A percentile compares a stretch with the other conserved stretches of the same genome.
Evolutionary conservation across 2,888 invertebrate genomes (phyloP).

Genomic region (Melolontha melolontha): DNA sequence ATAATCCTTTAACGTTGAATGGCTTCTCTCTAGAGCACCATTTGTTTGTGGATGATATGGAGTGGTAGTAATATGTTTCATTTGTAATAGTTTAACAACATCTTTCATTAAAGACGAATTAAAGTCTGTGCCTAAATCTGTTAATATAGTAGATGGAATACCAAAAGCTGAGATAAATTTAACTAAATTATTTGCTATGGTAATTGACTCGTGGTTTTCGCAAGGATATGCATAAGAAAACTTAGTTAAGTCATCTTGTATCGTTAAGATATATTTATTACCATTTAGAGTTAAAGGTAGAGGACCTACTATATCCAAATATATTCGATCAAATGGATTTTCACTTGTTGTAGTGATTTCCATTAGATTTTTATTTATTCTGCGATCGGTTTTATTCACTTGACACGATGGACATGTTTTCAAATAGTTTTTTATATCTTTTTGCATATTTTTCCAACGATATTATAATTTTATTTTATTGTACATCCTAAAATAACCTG

Average conservation of each 20-base stretch:
- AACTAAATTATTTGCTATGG: slow-evolving; percentile 48
- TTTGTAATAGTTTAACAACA: slow-evolving; percentile 52
- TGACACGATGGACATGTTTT: no score
- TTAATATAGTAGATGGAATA: slow-evolving; percentile 53
- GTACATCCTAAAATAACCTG: slow-evolving; percentile 35
- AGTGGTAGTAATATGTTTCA: slow-evolving; percentile 52
- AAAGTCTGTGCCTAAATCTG: slow-evolving; percentile 55
- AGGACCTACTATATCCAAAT: slow-evolving; percentile 55
- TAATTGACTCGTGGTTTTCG: slow-evolving; percentile 48
- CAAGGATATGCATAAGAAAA: slow-evolving; percentile 43
- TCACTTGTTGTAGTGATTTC: slow-evolving; percentile 56
- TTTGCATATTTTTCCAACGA: slow-evolving; percentile 44
- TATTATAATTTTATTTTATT: slow-evolving; percentile 44
- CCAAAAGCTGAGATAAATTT: slow-evolving; percentile 52
- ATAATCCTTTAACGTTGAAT: slow-evolving; percentile 55
- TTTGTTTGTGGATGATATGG: slow-evolving; percentile 56
- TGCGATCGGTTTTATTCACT: slow-evolving; percentile 50
- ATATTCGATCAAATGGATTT: slow-evolving; percentile 54
- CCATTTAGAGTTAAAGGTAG: slow-evolving; percentile 51
- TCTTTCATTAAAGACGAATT: slow-evolving; percentile 52
- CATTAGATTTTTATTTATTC: slow-evolving; percentile 53
- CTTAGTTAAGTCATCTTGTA: slow-evolving; percentile 55
- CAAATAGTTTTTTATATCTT: slow-evolving; percentile 42
- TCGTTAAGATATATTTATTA: slow-evolving; percentile 52
- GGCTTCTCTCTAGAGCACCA: slow-evolving; percentile 55